Base-by-base conservation (phyloP, 2,888 invertebrate species). In the Penaeus monodon region DNA sequence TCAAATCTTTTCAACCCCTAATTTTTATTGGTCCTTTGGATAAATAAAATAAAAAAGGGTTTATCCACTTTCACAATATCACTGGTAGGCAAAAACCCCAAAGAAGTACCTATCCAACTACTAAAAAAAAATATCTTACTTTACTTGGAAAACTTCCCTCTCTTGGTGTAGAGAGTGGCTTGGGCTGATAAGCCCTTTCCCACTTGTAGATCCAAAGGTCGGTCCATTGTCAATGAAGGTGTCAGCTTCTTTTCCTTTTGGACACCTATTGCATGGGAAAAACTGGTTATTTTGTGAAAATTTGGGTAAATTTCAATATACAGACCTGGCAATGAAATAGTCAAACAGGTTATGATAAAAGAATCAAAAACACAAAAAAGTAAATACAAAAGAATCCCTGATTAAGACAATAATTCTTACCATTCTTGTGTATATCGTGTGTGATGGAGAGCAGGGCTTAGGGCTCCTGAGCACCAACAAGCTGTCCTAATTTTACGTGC, bases 131-230 rank as follows among this genome's bases (percentile, higher is more conserved):
- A n/a, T n/a, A n/a, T n/a, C n/a, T n/a, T n/a, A n/a, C n/a, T n/a
- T n/a, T n/a, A n/a, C 66, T 86, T 86, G 29, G 63, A 22, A 38
- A 76, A 76, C 57, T 79, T 86, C 24, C 73, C 78, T 70, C 70
- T 82, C 49, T 83, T 86, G 27, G 77, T 77, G 27, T 83, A 79
- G n/a, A 86, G 77, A 20, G 38, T 82, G 27, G 82, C 86, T 63
- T 86, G 86, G 44, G 86, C 86, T 79, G 82, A 83, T 14, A 86
- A 73, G 6, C 82, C 86, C 65, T 86, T 86, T n/a, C n/a, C n/a
- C 38, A 86, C 82, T 44, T 86, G 82, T 8, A 86, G 24, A 20
- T 86, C 86, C 24, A 86, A 73, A n/a, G 86, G 77, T 2, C 77
- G 86, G 44, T 86, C 86, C 68, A 86, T 86, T 33, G 86, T 83